Evolutionary conservation across 1,140 invertebrate species (phyloP), one percentile per base, ranked within the genome.

Genomic region (Triops cancriformis): DNA sequence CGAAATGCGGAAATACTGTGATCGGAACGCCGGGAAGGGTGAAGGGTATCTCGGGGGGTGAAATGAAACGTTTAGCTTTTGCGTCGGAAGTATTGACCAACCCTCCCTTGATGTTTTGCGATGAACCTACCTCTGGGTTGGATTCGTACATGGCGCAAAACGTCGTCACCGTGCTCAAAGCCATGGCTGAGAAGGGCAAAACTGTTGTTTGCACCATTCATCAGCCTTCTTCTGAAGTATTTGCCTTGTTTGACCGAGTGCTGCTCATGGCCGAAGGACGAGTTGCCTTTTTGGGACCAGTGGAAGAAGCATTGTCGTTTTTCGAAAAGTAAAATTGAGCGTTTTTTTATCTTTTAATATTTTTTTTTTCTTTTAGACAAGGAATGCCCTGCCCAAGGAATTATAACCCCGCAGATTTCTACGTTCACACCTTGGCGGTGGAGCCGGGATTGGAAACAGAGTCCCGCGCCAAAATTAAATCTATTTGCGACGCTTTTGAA

Each of bases 371-470:
- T n/a, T 10, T n/a, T 14, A 42, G 85, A 18, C 81, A 85, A 27
- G 85, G 86, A 64, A 84, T 85, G 73, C 83, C 81, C 0, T 87
- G 87, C 80, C 88, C 88, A 0, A 79, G 81, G 2, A 97, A 98
- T 83, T 98, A 95, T 84, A 98, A 98, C 83, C 96, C 96, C 10
- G 96, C 95, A 0, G 97, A 99, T 85, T 96, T 94, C 83, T 98
- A 93, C 83, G 92, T 98, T n/a, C 91, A 95, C 83, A 89, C 94
- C 7, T 85, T 98, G 77, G 95, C 96, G 0, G 90, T 97, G 0
- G 89, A 93, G 26, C 95, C 95, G 0, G 93, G 91, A 0, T 94
- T 96, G 84, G 87, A 89, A 27, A 31, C 12, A 6, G 88, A 91
- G 7, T 86, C 85, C 79, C 78, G 81, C 51, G 80, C 45, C 26